These are phyloP conservation scores for Drosophila malerkotliana DNA, from an alignment of 1,140 invertebrate genomes.

Conservation along the genomic window DNA sequence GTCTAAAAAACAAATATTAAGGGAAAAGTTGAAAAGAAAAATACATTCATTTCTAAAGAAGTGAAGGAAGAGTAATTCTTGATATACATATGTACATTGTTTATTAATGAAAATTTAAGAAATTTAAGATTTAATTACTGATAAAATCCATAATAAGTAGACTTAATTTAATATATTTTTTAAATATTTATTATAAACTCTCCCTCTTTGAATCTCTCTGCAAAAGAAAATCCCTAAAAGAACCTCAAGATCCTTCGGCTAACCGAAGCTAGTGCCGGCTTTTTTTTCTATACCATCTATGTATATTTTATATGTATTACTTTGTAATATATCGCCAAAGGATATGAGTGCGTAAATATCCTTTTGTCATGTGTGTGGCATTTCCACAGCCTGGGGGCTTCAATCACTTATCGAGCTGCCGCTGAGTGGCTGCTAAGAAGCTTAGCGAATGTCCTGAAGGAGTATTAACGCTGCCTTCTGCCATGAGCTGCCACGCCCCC, in stretches of 20 bases:
- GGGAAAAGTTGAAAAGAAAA: background rate
- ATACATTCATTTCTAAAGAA: too few relatives aligned
- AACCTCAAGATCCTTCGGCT: conserved; percentile 14
- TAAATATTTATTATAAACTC: background rate
- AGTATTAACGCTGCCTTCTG: conserved; percentile 18
- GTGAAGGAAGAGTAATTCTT: too few relatives aligned
- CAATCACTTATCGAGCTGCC: conserved; percentile 38
- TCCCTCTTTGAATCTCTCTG: too few relatives aligned
- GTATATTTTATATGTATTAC: conserved; percentile 8
- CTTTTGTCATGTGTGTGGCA: conserved; percentile 20
- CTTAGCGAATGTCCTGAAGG: conserved; percentile 29
- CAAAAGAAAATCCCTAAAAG: background rate
- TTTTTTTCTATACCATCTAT: conserved; percentile 2
- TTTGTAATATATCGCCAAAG: conserved; percentile 21
- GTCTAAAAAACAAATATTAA: background rate
- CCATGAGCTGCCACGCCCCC: conserved; percentile 8
- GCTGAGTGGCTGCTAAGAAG: conserved; percentile 25
- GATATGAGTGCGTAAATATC: conserved; percentile 10
- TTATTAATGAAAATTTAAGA: too few relatives aligned
- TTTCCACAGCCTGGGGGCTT: conserved; percentile 34
- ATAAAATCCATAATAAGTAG: too few relatives aligned
- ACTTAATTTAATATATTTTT: background rate
- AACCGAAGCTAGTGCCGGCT: conserved; percentile 8
- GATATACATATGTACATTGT: too few relatives aligned
- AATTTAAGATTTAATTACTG: too few relatives aligned